These are phyloP conservation scores for Tenthredo mesomela DNA, from an alignment of 2,888 invertebrate species.

Conservation along the genomic window DNA sequence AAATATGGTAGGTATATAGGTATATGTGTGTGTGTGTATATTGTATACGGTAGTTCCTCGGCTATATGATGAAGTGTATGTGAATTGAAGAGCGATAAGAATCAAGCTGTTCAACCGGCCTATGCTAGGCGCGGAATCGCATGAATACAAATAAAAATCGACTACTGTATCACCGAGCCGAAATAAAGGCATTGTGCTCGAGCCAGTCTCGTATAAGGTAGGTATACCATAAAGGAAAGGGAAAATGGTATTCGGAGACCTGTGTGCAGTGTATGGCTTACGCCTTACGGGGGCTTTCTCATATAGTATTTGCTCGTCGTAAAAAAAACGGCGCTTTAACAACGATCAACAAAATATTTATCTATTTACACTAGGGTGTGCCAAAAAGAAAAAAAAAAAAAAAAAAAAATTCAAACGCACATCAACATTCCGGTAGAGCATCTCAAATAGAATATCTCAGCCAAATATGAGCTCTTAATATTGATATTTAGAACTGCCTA, in stretches of 20 bases:
- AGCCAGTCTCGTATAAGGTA: neutral
- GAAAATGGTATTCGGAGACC: neutral
- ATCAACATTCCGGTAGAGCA: no score
- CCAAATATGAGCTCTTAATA: no score
- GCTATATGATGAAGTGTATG: constrained; percentile 4
- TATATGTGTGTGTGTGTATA: neutral
- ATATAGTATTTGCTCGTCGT: neutral
- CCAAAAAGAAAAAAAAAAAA: no score
- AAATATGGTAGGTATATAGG: no score
- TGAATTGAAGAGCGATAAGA: constrained; percentile 33
- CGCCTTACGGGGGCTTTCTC: neutral
- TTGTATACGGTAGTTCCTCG: neutral
- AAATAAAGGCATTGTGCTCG: constrained; percentile 1
- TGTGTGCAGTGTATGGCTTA: neutral
- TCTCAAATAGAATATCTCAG: no score
- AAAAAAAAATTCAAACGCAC: no score
- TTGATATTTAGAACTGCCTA: no score
- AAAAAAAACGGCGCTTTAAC: neutral
- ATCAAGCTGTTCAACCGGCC: constrained; percentile 34
- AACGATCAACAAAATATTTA: neutral
- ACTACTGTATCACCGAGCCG: constrained; percentile 1
- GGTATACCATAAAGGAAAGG: neutral
- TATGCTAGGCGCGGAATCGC: neutral
- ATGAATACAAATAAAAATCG: constrained; percentile 51
- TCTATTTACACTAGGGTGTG: neutral